phyloP scores from a whole-genome alignment of 1,140 invertebrate species.

The Drosophila grimshawi region DNA sequence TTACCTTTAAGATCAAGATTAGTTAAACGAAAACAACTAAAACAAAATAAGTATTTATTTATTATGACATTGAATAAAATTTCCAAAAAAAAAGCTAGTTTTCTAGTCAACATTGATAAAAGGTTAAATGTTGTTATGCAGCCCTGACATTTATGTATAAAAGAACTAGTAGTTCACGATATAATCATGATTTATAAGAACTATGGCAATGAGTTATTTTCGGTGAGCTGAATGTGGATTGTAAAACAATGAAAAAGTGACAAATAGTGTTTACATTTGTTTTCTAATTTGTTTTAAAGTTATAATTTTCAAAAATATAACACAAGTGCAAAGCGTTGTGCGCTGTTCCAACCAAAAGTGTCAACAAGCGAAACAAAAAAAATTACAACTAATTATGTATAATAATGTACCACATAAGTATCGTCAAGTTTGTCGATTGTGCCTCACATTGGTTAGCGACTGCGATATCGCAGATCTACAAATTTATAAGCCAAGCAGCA shows the following conservation, averaged over 20 bases:
- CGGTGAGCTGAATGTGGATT: constrained; percentile 73
- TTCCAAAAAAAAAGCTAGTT: neutral
- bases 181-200: constrained; percentile 33
- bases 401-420: constrained; percentile 86
- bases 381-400: constrained; percentile 84
- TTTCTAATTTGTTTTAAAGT: constrained; percentile 81
- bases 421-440: constrained; percentile 86
- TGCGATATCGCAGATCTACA: constrained; percentile 81
- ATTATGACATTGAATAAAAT: no score
- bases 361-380: constrained; percentile 39
- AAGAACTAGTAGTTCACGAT: constrained; percentile 46
- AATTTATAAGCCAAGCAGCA: constrained; percentile 69
- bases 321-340: constrained; percentile 37
- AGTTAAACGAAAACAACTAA: no score
- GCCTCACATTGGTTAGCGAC: constrained; percentile 83
- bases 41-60: no score
- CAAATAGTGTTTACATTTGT: constrained; percentile 75
- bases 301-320: constrained; percentile 67
- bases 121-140: neutral
- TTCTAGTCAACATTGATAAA: neutral
- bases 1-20: no score
- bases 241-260: constrained; percentile 80
- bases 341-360: constrained; percentile 52
- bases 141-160: constrained; percentile 4
- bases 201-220: constrained; percentile 64